Base-by-base conservation (phyloP, 37 sponge, comb jelly and placozoan genomes). In the Axinella damicornis region DNA sequence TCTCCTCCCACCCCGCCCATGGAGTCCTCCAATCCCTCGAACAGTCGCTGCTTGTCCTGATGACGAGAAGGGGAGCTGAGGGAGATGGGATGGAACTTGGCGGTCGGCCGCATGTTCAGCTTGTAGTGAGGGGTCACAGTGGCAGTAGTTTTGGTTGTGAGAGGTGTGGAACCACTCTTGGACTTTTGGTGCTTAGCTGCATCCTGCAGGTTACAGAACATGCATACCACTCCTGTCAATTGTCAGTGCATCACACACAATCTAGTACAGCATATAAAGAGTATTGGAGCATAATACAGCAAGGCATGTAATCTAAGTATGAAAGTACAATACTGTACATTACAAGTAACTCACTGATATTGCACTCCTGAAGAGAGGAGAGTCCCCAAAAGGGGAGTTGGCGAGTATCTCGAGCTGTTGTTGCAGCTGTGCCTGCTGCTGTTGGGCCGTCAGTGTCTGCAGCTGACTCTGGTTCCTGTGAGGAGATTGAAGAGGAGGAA, bases 381-480 rank as follows among this genome's bases (percentile, higher is more conserved):
- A 93, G 84, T 97, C 98, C 2, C 98, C 98, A 81, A 91, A 97
- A 20, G 98, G 98, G 18, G 88, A 74, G 38, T 60, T 84, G 53
- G 91, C 82, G 36, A 97, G 75, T 9, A 80, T 38, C 58, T 89
- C 83, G 14, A 97, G 86, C 62, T 97, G 93, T 52, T 85, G 89
- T 28, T 94, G 74, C 72, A 94, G 81, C 53, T 87, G 83, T 5
- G 79, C 86, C 61, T 90, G 85, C 57, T 84, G 85, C 76, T 90
- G 91, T 54, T 86, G 87, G 18, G 37, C 60, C 2, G 61, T 32
- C 77, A 60, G 34, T 5, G n/a, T 21, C 52, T 71, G 72, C 25
- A 71, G 72, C 53, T 38, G 53, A 17, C 25, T 46, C 53, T 71
- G 72, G 24, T 15, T 53, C 36, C 72, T 71, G 53, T 22, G 24